Evolutionary conservation across 1,140 invertebrate genomes (phyloP), one percentile per base, ranked within the genome.

Genomic region (Nylanderia fulva): DNA sequence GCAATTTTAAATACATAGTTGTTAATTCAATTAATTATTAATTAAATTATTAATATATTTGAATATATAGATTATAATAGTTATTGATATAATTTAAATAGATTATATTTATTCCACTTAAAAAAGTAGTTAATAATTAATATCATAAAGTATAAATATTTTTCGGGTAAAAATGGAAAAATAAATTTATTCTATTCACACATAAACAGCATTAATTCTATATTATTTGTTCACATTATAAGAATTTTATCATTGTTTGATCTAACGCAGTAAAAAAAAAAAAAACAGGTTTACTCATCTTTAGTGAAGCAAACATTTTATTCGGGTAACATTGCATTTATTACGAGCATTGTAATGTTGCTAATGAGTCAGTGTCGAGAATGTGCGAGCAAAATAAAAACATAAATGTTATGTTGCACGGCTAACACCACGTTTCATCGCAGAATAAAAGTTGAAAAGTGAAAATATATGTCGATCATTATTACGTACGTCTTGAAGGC

Each of bases 361-460:
- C 21, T 69, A 69, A 68, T 79, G 76, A 69, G 21, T 39, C 45
- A 39, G 76, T 54, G 61, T 79, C 18, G 15, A 54, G 63, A 48
- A 68, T 39, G 8, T n/a, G 15, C 54, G 63, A 68, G 39, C 63
- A 79, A 79, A 79, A 64, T 79, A 79, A 79, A 79, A 68, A 54
- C 21, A 15, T 79, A 54, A 66, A 79, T 79, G 54, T 69, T n/a
- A 24, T 15, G 15, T 79, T 24, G 18, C 61, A 33, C 29, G 4
- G n/a, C 18, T 33, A 27, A 69, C 29, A 21, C 9, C 15, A 54
- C 18, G 54, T 36, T 74, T 74, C 18, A 24, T 42, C 18, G 39
- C 36, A n/a, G 18, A 54, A 79, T 79, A 15, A 77, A 87, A 29
- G 5, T 29, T 60, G 9, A 15, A 18, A 45, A 8, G 24, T n/a